Evolutionary conservation across 2,113 vertebrate genomes (phyloP).

Genomic region (Scomber scombrus): DNA sequence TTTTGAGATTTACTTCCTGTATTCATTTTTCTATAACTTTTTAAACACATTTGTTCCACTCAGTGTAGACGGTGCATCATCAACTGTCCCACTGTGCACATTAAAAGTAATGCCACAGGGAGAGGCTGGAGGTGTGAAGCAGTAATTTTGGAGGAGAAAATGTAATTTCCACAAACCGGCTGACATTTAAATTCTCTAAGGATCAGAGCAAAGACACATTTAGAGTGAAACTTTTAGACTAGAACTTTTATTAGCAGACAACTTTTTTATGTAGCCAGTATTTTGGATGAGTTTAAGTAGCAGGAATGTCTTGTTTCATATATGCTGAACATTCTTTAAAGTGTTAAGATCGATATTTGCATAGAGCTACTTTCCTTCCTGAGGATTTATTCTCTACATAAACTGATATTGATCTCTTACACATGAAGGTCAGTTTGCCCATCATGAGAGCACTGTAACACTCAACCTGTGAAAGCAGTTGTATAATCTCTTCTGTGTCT

Average conservation of each 20-base stretch:
- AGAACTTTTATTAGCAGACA: slow-evolving; percentile 21
- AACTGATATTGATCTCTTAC: neutral
- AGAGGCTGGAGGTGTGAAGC: slow-evolving; percentile 49
- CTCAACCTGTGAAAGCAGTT: neutral
- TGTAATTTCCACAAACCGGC: slow-evolving; percentile 47
- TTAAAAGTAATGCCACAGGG: slow-evolving; percentile 13
- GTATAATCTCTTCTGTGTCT: no score
- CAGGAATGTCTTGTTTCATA: no score
- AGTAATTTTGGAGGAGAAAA: slow-evolving; percentile 57
- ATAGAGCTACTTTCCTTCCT: no score
- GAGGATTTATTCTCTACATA: neutral
- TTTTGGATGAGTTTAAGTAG: no score
- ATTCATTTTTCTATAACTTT: neutral
- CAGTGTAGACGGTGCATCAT: slow-evolving; percentile 10
- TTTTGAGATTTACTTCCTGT: neutral
- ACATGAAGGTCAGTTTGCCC: no score
- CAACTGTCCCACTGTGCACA: slow-evolving; percentile 12
- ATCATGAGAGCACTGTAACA: no score
- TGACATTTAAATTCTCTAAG: slow-evolving; percentile 53
- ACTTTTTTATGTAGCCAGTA: neutral
- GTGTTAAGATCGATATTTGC: no score
- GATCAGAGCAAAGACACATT: slow-evolving; percentile 21
- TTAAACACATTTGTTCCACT: neutral
- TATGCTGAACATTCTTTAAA: no score
- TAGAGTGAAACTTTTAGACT: neutral